Evolutionary conservation across 1,140 invertebrate genomes (phyloP).

Genomic region (Formica exsecta): DNA sequence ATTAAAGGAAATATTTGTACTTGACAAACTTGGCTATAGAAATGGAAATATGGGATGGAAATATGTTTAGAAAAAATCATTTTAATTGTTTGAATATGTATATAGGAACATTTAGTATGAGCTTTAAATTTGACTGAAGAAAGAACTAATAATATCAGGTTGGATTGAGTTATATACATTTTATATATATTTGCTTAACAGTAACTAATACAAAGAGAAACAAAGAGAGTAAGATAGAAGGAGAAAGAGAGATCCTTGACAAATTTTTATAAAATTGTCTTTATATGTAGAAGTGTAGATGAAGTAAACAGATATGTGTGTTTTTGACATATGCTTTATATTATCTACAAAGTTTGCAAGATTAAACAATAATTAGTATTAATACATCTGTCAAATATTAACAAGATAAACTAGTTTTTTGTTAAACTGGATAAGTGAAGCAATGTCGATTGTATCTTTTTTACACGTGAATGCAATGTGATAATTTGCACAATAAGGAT

Average conservation of each 20-base stretch:
- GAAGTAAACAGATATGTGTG: constrained; percentile 38
- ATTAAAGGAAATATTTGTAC: too few species aligned
- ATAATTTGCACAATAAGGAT: constrained; percentile 73
- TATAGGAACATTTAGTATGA: not conserved
- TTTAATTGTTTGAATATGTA: not conserved
- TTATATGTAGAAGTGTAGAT: constrained; percentile 46
- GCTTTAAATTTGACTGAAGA: not conserved
- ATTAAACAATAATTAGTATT: constrained; percentile 26
- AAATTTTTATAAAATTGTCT: constrained; percentile 39
- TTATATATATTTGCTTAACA: constrained; percentile 16
- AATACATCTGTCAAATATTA: not conserved
- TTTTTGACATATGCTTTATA: constrained; percentile 44
- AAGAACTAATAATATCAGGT: not conserved
- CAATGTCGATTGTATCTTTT: constrained; percentile 39
- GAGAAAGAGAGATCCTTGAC: constrained; percentile 10
- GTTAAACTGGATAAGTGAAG: constrained; percentile 33
- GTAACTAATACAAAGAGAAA: constrained; percentile 18
- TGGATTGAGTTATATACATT: constrained; percentile 16
- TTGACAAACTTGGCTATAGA: too few species aligned
- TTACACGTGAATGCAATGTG: constrained; percentile 65
- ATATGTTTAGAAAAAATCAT: not conserved
- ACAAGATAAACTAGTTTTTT: constrained; percentile 20
- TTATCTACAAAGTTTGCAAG: constrained; percentile 2
- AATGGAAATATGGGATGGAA: not conserved
- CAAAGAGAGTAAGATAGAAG: too few species aligned